A percentile compares a stretch with the other conserved stretches of the same genome.
phyloP scores from a whole-genome alignment of 1,140 invertebrate species.

The Temnothorax nylanderi region DNA sequence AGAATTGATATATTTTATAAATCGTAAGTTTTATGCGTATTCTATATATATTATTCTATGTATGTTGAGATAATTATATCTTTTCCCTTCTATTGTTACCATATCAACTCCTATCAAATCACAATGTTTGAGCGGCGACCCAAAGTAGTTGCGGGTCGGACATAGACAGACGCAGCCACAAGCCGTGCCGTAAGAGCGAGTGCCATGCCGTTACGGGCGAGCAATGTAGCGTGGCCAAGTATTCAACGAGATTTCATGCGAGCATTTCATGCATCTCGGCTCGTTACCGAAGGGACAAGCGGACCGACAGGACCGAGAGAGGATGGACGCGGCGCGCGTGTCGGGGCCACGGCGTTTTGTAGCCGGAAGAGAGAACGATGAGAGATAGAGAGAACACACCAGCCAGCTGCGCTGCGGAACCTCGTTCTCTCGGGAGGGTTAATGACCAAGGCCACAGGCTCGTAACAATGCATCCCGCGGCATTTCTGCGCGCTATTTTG shows the following conservation, averaged over 20 bases:
- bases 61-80: not conserved
- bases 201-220: constrained; percentile 12
- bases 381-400: not conserved
- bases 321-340: constrained; percentile 31
- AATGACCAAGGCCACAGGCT: constrained; percentile 67
- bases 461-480: constrained; percentile 68
- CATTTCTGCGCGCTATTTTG: constrained; percentile 65
- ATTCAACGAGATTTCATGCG: constrained; percentile 60
- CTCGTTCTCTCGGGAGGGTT: constrained; percentile 55
- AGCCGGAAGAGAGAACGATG: not conserved
- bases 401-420: not conserved
- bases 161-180: constrained; percentile 20
- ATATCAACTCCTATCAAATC: constrained; percentile 18
- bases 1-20: not conserved
- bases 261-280: constrained; percentile 55
- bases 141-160: constrained; percentile 46
- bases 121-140: not conserved
- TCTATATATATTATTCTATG: too few relatives aligned
- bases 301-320: constrained; percentile 34
- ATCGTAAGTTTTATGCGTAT: too few relatives aligned
- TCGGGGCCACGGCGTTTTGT: constrained; percentile 20
- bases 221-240: constrained; percentile 46
- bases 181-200: not conserved
- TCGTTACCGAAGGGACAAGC: constrained; percentile 53
- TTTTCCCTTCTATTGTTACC: not conserved